These are phyloP conservation scores for Pomacea maculata DNA, from an alignment of 1,140 invertebrate species.

Conservation along the genomic window DNA sequence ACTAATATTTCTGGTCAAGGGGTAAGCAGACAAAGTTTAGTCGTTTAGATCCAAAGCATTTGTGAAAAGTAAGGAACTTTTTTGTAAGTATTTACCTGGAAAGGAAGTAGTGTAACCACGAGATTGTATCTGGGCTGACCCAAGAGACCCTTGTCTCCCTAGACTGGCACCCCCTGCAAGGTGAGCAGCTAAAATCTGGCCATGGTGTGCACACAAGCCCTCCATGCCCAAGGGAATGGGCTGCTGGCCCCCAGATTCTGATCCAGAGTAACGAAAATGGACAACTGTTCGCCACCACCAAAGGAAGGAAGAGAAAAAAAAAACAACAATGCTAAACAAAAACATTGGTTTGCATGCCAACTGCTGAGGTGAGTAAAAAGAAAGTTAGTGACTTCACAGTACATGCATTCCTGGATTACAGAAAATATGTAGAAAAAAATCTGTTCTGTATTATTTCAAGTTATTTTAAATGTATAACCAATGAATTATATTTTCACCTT, in stretches of 20 bases:
- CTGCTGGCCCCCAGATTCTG: constrained; percentile 33
- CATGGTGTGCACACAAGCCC: constrained; percentile 56
- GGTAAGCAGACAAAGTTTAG: too few species aligned
- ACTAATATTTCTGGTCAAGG: too few species aligned
- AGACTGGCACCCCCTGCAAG: constrained; percentile 30
- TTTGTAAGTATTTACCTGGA: too few species aligned
- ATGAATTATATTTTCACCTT: neutral
- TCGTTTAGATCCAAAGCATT: too few species aligned
- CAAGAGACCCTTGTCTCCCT: too few species aligned
- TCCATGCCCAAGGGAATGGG: constrained; percentile 45
- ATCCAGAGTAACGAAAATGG: constrained; percentile 59
- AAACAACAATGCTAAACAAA: neutral
- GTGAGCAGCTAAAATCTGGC: constrained; percentile 54
- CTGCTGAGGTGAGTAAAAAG: too few species aligned
- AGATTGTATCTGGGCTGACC: too few species aligned
- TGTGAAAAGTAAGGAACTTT: too few species aligned
- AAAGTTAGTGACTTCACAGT: neutral
- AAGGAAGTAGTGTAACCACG: too few species aligned
- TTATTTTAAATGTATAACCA: neutral
- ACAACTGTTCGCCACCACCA: constrained; percentile 41
- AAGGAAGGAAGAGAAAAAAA: constrained; percentile 27
- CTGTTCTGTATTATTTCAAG: neutral
- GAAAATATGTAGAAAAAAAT: neutral
- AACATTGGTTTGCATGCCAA: neutral
- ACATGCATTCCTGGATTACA: neutral